Evolutionary conservation across 2,113 vertebrate species (phyloP), one percentile per base, ranked within the genome.

Genomic region (Perccottus glenii): DNA sequence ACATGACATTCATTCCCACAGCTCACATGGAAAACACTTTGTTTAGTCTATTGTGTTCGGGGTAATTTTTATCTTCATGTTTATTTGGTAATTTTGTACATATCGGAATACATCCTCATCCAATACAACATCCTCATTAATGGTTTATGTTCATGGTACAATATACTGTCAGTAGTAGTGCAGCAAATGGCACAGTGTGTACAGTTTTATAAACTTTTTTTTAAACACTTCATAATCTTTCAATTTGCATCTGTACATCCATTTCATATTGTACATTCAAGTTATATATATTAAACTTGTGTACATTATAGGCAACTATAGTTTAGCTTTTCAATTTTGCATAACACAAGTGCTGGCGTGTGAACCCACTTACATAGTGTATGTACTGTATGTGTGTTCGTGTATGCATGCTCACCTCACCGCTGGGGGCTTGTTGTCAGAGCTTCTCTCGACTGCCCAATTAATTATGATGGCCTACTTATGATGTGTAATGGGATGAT

Each of bases 401-500:
- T 48, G 62, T 63, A 43, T 65, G 78, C 45, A 27, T 35, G 67
- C 73, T 82, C 80, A 78, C 86, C 73, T 82, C 80, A 78, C 86
- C 69, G 73, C 88, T 80, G 77, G 87, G 83, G 89, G 87, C 82
- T 88, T 80, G 75, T 88, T 91, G 89, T 93, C 91, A 91, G 85
- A 88, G 83, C 82, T 79, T 89, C 82, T 89, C 88, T 90, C 86
- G 76, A 83, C 87, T 86, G 90, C 87, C 91, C 91, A 93, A 92
- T 93, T 93, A 93, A 93, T 93, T 91, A 93, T 90, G 90, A 92
- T 93, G 91, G 90, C 90, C 90, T 92, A 93, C 88, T 93, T 93
- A 92, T 92, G 90, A 93, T 92, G 88, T 91, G 89, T 92, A 92
- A 93, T 91, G 83, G 87, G 86, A 89, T 93, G 91, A 92, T 92